Evolutionary conservation across 1,140 invertebrate genomes (phyloP).

Genomic region (Drosophila ficusphila): DNA sequence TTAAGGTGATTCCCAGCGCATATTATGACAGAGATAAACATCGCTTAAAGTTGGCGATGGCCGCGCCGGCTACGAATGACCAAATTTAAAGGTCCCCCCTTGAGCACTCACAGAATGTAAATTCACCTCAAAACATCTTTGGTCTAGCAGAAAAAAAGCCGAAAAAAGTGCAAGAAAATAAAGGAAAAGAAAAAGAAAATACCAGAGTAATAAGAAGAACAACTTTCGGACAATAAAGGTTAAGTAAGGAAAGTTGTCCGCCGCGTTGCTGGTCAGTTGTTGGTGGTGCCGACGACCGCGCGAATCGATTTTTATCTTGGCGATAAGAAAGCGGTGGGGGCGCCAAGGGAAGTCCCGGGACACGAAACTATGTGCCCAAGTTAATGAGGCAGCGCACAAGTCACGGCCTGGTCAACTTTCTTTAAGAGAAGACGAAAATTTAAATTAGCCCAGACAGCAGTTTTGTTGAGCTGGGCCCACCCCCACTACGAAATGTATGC

Average conservation of each 20-base stretch:
- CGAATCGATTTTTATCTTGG: slow-evolving; percentile 78
- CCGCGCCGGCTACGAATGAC: slow-evolving; percentile 31
- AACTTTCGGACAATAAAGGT: slow-evolving; percentile 83
- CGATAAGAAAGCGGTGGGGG: slow-evolving; percentile 31
- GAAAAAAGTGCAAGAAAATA: slow-evolving; percentile 57
- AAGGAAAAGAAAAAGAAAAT: slow-evolving; percentile 44
- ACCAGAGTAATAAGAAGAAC: slow-evolving; percentile 69
- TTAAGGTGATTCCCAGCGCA: slow-evolving; percentile 80
- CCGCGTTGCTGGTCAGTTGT: slow-evolving; percentile 57
- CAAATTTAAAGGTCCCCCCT: slow-evolving; percentile 62
- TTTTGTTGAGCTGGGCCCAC: slow-evolving; percentile 39
- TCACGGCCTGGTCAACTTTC: slow-evolving; percentile 74
- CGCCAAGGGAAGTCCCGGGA: neutral
- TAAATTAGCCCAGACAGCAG: slow-evolving; percentile 69
- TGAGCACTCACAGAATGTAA: slow-evolving; percentile 59
- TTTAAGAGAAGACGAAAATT: slow-evolving; percentile 69
- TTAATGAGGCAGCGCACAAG: slow-evolving; percentile 77
- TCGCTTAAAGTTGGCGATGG: slow-evolving; percentile 55
- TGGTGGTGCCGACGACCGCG: slow-evolving; percentile 70
- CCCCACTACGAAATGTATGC: slow-evolving; percentile 55
- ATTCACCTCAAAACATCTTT: slow-evolving; percentile 48
- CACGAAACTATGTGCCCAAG: slow-evolving; percentile 68
- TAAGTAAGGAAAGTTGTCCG: slow-evolving; percentile 78
- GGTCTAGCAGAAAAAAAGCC: slow-evolving; percentile 30
- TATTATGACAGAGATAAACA: slow-evolving; percentile 82